phyloP scores from a whole-genome alignment of 2,797 vertebrate species.

The Odontamblyopus rebecca region DNA sequence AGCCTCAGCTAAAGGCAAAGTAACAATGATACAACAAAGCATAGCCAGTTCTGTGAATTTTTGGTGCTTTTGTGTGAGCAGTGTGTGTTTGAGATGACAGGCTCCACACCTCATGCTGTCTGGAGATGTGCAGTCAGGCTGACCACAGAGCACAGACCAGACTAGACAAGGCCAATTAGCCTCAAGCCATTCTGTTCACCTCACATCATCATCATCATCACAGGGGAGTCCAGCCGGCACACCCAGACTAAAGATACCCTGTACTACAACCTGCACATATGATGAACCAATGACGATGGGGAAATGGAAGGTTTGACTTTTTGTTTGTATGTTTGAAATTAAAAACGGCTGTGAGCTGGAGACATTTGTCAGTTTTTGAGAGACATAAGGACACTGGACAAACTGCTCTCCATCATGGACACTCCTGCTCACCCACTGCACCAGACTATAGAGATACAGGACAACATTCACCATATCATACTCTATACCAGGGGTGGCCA shows the following conservation, averaged over 20 bases:
- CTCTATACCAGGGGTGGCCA: too few species aligned
- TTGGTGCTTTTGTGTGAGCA: constrained; percentile 44
- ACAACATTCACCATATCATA: too few species aligned
- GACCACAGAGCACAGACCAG: constrained; percentile 31
- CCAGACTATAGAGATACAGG: too few species aligned
- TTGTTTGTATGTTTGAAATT: background rate
- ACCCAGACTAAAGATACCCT: constrained; percentile 35
- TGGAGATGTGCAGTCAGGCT: constrained; percentile 55
- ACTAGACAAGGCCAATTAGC: constrained; percentile 57
- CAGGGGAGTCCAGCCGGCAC: constrained; percentile 42
- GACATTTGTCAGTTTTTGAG: too few species aligned
- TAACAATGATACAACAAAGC: constrained; percentile 25
- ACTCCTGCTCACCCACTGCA: too few species aligned
- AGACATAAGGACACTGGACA: too few species aligned
- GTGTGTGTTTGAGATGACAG: constrained; percentile 47
- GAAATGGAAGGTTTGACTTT: background rate
- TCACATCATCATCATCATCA: constrained; percentile 57
- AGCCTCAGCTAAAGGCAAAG: constrained; percentile 20
- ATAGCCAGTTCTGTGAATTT: constrained; percentile 27
- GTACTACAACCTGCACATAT: constrained; percentile 3
- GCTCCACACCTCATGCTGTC: constrained; percentile 50
- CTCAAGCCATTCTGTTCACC: constrained; percentile 59
- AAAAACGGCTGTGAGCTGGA: background rate
- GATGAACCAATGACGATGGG: background rate
- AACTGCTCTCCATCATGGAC: too few species aligned